Evolutionary conservation across 2,888 invertebrate genomes (phyloP), one percentile per base, ranked within the genome.

Genomic region (Callosobruchus maculatus): DNA sequence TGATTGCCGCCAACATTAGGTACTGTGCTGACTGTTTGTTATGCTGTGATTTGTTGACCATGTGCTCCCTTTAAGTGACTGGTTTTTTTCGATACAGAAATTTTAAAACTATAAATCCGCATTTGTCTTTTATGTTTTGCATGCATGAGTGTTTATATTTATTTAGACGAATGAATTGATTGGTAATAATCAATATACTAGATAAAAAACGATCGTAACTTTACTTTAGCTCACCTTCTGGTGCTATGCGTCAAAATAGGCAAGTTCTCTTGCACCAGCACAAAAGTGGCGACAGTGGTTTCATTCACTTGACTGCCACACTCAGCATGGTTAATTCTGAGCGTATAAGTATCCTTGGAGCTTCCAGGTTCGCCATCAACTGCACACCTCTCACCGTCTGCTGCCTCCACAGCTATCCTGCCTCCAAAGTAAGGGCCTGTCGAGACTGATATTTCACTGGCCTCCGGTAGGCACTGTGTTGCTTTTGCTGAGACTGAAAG

Each of bases 371-470:
- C 92, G 22, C 95, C 95, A 81, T 93, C 93, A 70, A 94, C 88
- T 18, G 92, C 91, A 83, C 95, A 95, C 67, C 92, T 89, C 81
- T 91, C 91, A 1, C 92, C 92, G 83, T 93, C 93, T 0, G 91
- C 90, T 0, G 93, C 92, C 84, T 93, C 93, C 0, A 93, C 93
- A 0, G 92, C 93, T 76, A 95, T 94, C 76, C 93, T 90, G 0
- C 95, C 95, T 0, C 92, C 93, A 84, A 95, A 95, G 83, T 91
- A 92, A 0, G 95, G 95, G 0, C 95, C 95, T 0, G 95, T 95
- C 20, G 94, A 92, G 5, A 95, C 94, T 85, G 94, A 93, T 71
- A 95, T 94, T 84, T 95, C 94, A 71, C 94, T 94, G 67, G 93
- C 93, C 80, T 94, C 93, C 0, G 94, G 93, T 75, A 95, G 86